phyloP scores from a whole-genome alignment of 2,888 invertebrate species.

The Epistrophella euchroma region DNA sequence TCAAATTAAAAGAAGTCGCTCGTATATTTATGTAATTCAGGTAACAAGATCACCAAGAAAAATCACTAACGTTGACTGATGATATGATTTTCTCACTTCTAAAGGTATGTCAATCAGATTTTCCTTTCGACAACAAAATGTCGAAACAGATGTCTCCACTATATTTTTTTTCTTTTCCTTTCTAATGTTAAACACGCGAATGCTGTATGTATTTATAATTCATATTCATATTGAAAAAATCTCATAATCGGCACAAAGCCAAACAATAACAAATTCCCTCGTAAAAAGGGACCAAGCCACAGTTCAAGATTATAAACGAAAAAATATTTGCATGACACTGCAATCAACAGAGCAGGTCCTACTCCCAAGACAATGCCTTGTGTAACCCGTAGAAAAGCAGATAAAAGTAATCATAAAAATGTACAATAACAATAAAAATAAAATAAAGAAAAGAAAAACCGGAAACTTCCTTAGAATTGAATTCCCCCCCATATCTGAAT shows the following conservation, averaged over 20 bases:
- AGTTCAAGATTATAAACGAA: conserved; percentile 70
- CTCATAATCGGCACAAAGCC: conserved; percentile 57
- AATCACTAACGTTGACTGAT: background rate
- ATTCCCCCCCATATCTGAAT: conserved; percentile 32
- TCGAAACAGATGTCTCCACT: conserved; percentile 55
- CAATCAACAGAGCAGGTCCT: conserved; percentile 57
- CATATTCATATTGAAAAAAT: conserved; percentile 44
- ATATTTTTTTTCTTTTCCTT: background rate
- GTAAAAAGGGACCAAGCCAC: conserved; percentile 54
- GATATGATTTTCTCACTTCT: conserved; percentile 3
- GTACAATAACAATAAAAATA: conserved; percentile 60
- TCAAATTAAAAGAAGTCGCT: too few species aligned
- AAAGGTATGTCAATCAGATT: background rate
- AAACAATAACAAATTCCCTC: conserved; percentile 30
- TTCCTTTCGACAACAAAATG: background rate
- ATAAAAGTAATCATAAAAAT: conserved; percentile 64
- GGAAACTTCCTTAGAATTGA: conserved; percentile 38
- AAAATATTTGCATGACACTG: conserved; percentile 72
- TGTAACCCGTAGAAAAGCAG: conserved; percentile 46
- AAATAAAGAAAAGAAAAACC: conserved; percentile 45
- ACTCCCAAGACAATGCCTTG: conserved; percentile 13
- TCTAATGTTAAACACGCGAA: conserved; percentile 57
- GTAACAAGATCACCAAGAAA: too few species aligned
- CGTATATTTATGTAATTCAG: too few species aligned
- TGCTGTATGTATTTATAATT: conserved; percentile 42